Base-by-base conservation (phyloP, 30 jellyfish, hydroid and myxozoan genomes). In the Aurelia sp. region DNA sequence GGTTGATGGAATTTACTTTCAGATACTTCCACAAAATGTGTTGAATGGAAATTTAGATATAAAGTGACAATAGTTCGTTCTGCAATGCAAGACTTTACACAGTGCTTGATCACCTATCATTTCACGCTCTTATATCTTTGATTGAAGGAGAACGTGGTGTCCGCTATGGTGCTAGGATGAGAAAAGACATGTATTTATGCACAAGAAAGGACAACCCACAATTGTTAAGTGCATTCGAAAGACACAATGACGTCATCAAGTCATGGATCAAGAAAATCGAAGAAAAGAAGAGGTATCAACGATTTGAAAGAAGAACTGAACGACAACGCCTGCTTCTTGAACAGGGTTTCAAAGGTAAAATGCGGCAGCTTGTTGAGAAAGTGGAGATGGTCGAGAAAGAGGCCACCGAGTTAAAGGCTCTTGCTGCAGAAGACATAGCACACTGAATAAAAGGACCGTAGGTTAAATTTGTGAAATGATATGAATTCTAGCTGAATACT, bases 161-260 rank as follows among this genome's bases (percentile, higher is more conserved):
- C 57, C 75, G 86, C 20, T 81, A 93, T 63, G 90, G 81, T 68
- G 98, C 96, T 17, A 67, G 70, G 47, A 4, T 57, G 41, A 87
- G 78, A 76, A 63, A 40, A n/a, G 38, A 72, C 9, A 81, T 93
- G 30, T 93, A 93, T 52, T 74, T 81, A 51, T 77, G 90, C 75
- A 87, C 97, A 41, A 87, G 98, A 52, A 75, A 67, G 64, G 60
- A 76, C 55, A 81, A 82, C 66, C 98, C 98, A 24, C 93, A 91
- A 63, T 77, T 91, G 30, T 20, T 85, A 65, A 66, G 84, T 11
- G 78, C 84, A 5, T 91, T 91, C 78, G 95, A 91, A 24, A 63
- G 62, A 58, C 95, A 91, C 74, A 91, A 91, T 69, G 92, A 91
- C 50, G 70, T 90, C 35, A 85, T 79, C 40, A 75, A 69, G 11